Conservation (phyloP, 1,140 invertebrate species). For the Hylaeus anthracinus region DNA sequence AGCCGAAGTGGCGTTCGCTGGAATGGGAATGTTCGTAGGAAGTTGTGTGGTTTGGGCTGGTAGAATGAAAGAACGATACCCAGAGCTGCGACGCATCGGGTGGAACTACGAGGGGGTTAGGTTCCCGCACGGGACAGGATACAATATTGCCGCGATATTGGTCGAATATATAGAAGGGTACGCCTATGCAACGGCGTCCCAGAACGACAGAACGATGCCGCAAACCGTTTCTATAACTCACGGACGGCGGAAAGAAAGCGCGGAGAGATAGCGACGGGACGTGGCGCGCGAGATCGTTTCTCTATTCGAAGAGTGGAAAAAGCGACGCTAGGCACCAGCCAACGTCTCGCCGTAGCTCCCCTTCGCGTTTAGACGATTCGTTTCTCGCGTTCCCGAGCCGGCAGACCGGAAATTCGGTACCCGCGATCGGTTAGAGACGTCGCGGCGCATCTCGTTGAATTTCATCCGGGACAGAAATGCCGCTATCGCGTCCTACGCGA, state of each 20-base stretch:
- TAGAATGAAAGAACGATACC: neutral
- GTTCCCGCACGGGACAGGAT: conserved; percentile 5
- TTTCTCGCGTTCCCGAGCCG: neutral
- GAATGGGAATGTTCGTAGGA: no score
- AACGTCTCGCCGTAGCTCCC: neutral
- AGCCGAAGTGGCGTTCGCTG: no score
- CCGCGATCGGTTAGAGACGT: neutral
- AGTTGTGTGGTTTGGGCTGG: neutral
- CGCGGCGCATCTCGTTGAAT: neutral
- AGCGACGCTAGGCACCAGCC: conserved; percentile 20
- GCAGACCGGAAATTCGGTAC: conserved; percentile 1
- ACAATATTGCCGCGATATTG: conserved; percentile 62
- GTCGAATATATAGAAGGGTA: conserved; percentile 50
- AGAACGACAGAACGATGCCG: conserved; percentile 48
- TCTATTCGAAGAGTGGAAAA: conserved; percentile 20
- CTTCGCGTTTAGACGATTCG: conserved; percentile 21
- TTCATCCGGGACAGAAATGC: neutral
- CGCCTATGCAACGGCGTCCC: conserved; percentile 37
- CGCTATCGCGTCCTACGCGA: neutral
- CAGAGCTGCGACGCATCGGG: neutral
- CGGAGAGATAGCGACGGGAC: neutral
- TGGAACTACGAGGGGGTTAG: neutral
- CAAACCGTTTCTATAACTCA: conserved; percentile 63
- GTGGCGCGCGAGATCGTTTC: conserved; percentile 10
- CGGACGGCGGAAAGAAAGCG: conserved; percentile 27